These are phyloP conservation scores for Drosophila melanogaster DNA, from an alignment of 1,140 invertebrate genomes.

Conservation along the genomic window Release_6_plus_ISO1_MT NT_033779.5:13073001-13073500, in stretches of 20 bases:
- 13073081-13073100: too few relatives aligned
- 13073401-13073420: conserved; percentile 6
- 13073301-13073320: conserved; percentile 24
- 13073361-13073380: conserved; percentile 54
- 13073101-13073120: too few relatives aligned
- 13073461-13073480: conserved; percentile 16
- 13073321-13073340: conserved; percentile 17
- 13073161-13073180: too few relatives aligned
- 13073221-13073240: conserved; percentile 3
- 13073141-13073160: too few relatives aligned
- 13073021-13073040: background rate
- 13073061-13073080: too few relatives aligned
- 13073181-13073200: too few relatives aligned
- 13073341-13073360: conserved; percentile 24
- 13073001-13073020: background rate
- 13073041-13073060: too few relatives aligned
- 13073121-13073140: too few relatives aligned
- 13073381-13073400: conserved; percentile 32
- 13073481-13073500: conserved; percentile 14
- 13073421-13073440: conserved; percentile 8
- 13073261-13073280: background rate
- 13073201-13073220: too few relatives aligned
- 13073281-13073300: conserved; percentile 31
- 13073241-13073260: background rate
- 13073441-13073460: conserved; percentile 33